Conservation (phyloP, 1,140 invertebrate species). For the Aplysia californica region DNA sequence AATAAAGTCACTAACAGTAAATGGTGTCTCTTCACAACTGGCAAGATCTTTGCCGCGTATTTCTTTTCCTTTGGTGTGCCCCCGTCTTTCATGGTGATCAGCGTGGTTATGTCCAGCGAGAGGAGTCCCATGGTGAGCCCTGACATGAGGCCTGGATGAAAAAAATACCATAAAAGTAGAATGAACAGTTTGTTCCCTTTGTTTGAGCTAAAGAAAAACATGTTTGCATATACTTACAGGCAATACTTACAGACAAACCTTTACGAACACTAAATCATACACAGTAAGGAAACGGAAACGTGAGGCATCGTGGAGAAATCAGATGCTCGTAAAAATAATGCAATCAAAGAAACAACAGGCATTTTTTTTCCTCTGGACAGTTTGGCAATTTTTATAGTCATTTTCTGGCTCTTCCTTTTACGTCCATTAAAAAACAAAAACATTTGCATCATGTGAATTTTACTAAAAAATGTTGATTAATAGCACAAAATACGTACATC, state of each 20-base stretch:
- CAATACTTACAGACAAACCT: no score
- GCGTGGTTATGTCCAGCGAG: conserved; percentile 59
- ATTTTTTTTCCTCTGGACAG: neutral
- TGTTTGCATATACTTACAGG: neutral
- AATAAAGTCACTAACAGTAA: conserved; percentile 63
- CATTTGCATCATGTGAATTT: neutral
- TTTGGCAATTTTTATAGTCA: neutral
- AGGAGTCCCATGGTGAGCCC: conserved; percentile 64
- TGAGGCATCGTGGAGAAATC: no score
- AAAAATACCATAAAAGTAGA: conserved; percentile 19
- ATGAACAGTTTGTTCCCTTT: neutral
- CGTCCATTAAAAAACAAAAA: neutral
- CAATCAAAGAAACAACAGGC: no score
- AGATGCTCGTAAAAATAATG: no score
- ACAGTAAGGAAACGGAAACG: no score
- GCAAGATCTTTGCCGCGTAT: conserved; percentile 59
- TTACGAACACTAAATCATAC: no score
- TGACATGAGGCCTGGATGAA: conserved; percentile 61
- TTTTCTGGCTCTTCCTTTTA: neutral
- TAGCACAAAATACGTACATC: neutral
- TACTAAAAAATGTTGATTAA: neutral
- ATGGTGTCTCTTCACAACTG: conserved; percentile 61
- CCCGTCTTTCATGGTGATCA: conserved; percentile 56
- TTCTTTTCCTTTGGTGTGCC: conserved; percentile 55
- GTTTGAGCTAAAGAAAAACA: neutral